These are phyloP conservation scores for Hybos culiciformis DNA, from an alignment of 2,888 invertebrate genomes.

Conservation along the genomic window DNA sequence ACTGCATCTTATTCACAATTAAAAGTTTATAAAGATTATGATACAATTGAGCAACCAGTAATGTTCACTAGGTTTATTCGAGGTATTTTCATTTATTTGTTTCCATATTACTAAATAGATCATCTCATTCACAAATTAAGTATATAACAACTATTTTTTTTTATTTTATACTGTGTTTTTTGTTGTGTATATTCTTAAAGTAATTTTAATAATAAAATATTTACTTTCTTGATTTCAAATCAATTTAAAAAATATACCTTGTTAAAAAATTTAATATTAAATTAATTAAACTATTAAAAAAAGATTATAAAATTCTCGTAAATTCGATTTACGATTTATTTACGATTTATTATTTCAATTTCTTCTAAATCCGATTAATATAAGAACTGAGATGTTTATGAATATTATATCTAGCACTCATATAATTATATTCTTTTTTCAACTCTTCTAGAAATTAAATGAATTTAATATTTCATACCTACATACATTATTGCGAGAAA, in stretches of 20 bases:
- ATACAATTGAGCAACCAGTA: conserved; percentile 52
- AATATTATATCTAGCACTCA: no score
- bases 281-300: no score
- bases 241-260: background rate
- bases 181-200: background rate
- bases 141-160: conserved; percentile 10
- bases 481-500: no score
- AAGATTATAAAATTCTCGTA: no score
- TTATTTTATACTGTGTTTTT: conserved; percentile 10
- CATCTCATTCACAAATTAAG: background rate
- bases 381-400: no score
- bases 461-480: no score
- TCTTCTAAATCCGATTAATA: no score
- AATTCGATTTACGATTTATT: no score
- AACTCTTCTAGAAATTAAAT: no score
- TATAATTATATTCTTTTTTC: no score
- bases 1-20: conserved; percentile 55
- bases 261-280: no score
- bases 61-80: conserved; percentile 60
- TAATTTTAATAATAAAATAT: background rate
- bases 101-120: conserved; percentile 1
- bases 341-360: no score
- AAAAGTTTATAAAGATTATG: conserved; percentile 59
- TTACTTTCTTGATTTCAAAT: background rate
- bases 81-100: conserved; percentile 40